Conservation (phyloP, 1,140 invertebrate genomes). For the Lethrus apterus region DNA sequence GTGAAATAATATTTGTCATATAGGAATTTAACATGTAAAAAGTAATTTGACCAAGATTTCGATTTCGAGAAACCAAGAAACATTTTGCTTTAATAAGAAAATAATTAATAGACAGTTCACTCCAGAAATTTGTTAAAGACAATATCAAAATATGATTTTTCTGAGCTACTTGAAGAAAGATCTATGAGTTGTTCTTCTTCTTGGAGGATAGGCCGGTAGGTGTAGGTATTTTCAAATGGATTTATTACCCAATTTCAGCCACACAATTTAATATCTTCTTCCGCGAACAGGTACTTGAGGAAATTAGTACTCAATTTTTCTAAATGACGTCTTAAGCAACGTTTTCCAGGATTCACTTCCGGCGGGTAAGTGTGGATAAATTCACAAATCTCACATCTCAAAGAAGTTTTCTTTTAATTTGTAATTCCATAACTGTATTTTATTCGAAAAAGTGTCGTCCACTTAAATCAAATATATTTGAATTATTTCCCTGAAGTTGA, state of each 20-base stretch:
- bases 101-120: background rate
- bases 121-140: background rate
- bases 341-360: slow-evolving; percentile 6
- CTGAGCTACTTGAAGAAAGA: slow-evolving; percentile 3
- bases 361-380: slow-evolving; percentile 8
- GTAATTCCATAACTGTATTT: slow-evolving; percentile 13
- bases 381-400: slow-evolving; percentile 7
- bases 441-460: slow-evolving; percentile 8
- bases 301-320: background rate
- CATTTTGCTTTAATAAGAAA: slow-evolving; percentile 11
- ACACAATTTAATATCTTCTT: slow-evolving; percentile 9
- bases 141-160: slow-evolving; percentile 3
- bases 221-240: slow-evolving; percentile 10
- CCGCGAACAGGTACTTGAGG: slow-evolving; percentile 2
- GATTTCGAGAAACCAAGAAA: too few species aligned
- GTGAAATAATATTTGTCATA: too few species aligned
- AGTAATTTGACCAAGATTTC: too few species aligned
- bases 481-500: too few species aligned
- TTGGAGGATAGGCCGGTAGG: slow-evolving; percentile 3
- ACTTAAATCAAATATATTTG: slow-evolving; percentile 13
- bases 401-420: slow-evolving; percentile 9
- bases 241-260: slow-evolving; percentile 12
- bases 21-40: too few species aligned
- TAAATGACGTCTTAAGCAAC: background rate
- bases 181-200: slow-evolving; percentile 7